Conservation (phyloP, 2,888 invertebrate species). For the Cerastis rubricosa region DNA sequence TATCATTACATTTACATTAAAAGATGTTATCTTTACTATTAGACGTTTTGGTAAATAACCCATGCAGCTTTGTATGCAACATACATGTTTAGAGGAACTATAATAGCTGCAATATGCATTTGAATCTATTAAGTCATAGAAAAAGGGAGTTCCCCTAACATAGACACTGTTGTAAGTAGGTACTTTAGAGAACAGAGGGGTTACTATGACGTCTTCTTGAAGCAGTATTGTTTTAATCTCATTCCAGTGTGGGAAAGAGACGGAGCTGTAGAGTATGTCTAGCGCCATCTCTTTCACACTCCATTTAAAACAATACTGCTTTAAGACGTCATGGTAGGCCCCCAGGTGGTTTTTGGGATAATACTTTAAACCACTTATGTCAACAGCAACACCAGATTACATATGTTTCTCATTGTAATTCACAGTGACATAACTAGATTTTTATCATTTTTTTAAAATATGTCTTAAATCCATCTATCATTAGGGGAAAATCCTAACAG, state of each 20-base stretch:
- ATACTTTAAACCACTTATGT: not conserved
- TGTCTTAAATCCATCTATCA: not conserved
- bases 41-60: not conserved
- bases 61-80: not conserved
- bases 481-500: too few relatives aligned
- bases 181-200: not conserved
- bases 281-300: too few relatives aligned
- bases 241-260: too few relatives aligned
- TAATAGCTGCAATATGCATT: not conserved
- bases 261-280: too few relatives aligned
- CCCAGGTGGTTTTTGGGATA: not conserved
- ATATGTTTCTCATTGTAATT: not conserved
- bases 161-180: not conserved
- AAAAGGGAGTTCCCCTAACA: conserved; percentile 19
- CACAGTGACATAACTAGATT: not conserved
- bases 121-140: not conserved
- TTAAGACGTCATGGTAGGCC: too few relatives aligned
- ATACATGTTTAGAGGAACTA: not conserved
- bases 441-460: not conserved
- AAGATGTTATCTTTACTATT: not conserved
- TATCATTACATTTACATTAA: not conserved
- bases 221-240: too few relatives aligned
- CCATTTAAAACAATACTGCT: too few relatives aligned
- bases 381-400: not conserved
- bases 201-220: too few relatives aligned